Evolutionary conservation across 2,113 vertebrate genomes (phyloP).

Genomic region (Phyllopteryx taeniolatus): DNA sequence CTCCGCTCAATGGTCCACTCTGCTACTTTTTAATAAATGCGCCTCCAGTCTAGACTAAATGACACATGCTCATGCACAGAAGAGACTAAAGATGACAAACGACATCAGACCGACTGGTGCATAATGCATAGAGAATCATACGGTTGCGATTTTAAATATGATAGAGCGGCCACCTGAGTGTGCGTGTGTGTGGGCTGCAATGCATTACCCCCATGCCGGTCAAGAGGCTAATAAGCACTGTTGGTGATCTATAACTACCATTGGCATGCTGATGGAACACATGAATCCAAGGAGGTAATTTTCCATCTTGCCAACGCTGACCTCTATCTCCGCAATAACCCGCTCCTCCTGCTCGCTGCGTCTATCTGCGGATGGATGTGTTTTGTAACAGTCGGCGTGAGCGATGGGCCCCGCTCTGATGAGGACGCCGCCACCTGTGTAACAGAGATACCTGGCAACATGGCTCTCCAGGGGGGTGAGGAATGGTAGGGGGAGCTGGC

Average conservation of each 20-base stretch:
- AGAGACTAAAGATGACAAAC: background rate
- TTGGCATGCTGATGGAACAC: background rate
- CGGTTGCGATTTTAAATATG: background rate
- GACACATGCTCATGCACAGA: background rate
- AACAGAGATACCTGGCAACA: slow-evolving; percentile 62
- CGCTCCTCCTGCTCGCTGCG: slow-evolving; percentile 36
- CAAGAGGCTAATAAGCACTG: slow-evolving; percentile 10
- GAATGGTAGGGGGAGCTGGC: slow-evolving; percentile 9
- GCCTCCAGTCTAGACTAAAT: background rate
- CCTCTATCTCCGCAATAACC: slow-evolving; percentile 60
- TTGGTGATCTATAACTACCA: background rate
- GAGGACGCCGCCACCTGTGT: slow-evolving; percentile 45
- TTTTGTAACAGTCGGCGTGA: background rate
- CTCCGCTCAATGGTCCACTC: slow-evolving; percentile 5
- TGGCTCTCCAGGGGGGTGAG: slow-evolving; percentile 30
- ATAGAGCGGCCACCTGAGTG: background rate
- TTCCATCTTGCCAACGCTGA: slow-evolving; percentile 56
- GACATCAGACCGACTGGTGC: background rate
- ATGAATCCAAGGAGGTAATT: slow-evolving; percentile 40
- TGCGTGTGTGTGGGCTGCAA: background rate
- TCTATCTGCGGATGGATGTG: slow-evolving; percentile 31
- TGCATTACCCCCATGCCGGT: slow-evolving; percentile 1
- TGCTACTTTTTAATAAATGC: background rate
- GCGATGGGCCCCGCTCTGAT: slow-evolving; percentile 23
- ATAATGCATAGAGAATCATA: background rate